These are phyloP conservation scores for Phaethornis superciliosus DNA, from an alignment of 2,113 vertebrate species.

Conservation along the genomic window DNA sequence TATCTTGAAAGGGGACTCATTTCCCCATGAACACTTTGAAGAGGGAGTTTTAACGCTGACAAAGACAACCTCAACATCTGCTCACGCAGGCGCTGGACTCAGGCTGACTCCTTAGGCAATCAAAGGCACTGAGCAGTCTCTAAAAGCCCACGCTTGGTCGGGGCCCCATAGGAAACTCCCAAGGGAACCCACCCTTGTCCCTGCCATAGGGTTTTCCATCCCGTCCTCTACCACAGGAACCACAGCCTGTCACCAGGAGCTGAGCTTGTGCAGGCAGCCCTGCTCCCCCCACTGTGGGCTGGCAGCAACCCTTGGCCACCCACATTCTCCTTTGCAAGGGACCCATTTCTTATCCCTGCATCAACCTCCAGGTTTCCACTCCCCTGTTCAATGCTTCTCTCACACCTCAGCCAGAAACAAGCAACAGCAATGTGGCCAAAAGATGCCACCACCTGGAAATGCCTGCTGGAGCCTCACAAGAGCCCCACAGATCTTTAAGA, in stretches of 20 bases:
- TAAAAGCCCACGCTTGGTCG: neutral
- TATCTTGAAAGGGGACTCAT: slow-evolving; percentile 53
- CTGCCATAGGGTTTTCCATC: neutral
- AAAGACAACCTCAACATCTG: slow-evolving; percentile 14
- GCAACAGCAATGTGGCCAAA: neutral
- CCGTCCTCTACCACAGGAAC: neutral
- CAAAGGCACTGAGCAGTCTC: neutral
- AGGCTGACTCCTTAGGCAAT: neutral
- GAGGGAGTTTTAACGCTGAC: neutral
- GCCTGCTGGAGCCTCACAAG: neutral
- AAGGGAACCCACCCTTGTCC: neutral
- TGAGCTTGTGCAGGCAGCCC: neutral
- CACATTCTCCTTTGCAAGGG: neutral
- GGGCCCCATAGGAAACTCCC: neutral
- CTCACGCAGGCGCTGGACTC: neutral
- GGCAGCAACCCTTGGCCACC: neutral
- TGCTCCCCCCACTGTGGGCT: neutral
- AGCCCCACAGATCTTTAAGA: too few species aligned
- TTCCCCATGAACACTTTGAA: slow-evolving; percentile 50
- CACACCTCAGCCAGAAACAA: neutral
- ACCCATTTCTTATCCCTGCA: neutral
- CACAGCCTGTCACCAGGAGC: neutral
- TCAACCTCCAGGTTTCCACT: neutral
- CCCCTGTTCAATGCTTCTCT: neutral
- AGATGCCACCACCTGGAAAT: neutral